Evolutionary conservation across 2,113 vertebrate genomes (phyloP), one percentile per base, ranked within the genome.

Genomic region (Cercopithecus mona): DNA sequence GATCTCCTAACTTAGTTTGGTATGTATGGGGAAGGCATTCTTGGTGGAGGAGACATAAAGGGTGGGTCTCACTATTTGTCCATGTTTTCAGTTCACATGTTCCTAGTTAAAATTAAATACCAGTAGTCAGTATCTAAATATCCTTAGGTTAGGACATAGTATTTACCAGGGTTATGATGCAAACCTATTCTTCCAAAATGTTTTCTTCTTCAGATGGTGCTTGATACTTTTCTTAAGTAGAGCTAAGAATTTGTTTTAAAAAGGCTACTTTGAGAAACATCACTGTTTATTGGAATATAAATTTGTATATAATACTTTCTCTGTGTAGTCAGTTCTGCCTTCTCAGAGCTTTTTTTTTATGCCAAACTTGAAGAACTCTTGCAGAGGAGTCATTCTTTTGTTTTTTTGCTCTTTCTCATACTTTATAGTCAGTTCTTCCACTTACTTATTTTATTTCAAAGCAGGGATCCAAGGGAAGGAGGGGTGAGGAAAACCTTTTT

Each of bases 241-340:
- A 92, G 22, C 32, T 96, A 84, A 85, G 55, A 68, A 40, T 96
- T 81, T 90, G 61, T 94, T 90, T 68, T 43, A 48, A 57, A 90
- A 93, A 72, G 32, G 22, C 61, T 66, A 2, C 45, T 82, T 68
- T 48, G 59, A 45, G 48, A 75, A 78, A 61, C 6, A 2, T 40
- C 5, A 32, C 7, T 75, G 27, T 68, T 92, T 43, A 78, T 50
- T 79, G 43, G 68, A 61, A 76, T 40, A 86, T 64, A 94, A 81
- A 38, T 82, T 38, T 95, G 16, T 50, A 10, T 85, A 11, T 78
- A 30, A 8, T 85, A 27, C 35, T 76, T 95, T 93, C 68, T 96
- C 52, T 80, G 48, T 84, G 79, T 64, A n/a, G 48, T 83, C 68
- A 79, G 0, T 61, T 88, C 80, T 91, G 66, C 48, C 57, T 50